Percentiles rank a stretch among this genome's conserved stretches.
Evolutionary conservation across 1,140 invertebrate species (phyloP).

Genomic region (Theocolax elegans): DNA sequence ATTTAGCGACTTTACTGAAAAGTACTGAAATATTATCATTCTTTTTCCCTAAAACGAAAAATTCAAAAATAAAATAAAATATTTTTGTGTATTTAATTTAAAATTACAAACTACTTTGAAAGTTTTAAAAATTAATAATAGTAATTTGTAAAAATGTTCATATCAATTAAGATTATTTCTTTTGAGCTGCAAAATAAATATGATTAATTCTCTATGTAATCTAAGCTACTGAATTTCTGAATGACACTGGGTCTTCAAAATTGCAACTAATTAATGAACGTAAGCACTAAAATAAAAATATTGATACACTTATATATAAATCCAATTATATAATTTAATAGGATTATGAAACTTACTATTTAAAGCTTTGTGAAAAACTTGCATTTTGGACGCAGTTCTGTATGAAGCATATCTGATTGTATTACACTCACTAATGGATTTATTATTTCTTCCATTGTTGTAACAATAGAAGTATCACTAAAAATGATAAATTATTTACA

Average conservation of each 20-base stretch:
- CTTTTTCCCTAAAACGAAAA: slow-evolving; percentile 58
- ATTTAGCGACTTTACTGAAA: slow-evolving; percentile 69
- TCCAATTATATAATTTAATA: slow-evolving; percentile 10
- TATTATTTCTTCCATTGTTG: slow-evolving; percentile 58
- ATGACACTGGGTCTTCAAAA: slow-evolving; percentile 70
- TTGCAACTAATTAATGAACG: slow-evolving; percentile 66
- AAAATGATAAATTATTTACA: not conserved
- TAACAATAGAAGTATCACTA: slow-evolving; percentile 14
- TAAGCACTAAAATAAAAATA: slow-evolving; percentile 66
- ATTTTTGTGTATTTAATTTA: no score
- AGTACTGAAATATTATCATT: slow-evolving; percentile 66
- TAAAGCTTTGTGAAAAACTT: slow-evolving; percentile 73
- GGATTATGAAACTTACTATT: slow-evolving; percentile 65
- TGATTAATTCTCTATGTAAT: slow-evolving; percentile 67
- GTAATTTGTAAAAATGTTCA: slow-evolving; percentile 65
- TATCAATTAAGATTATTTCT: slow-evolving; percentile 62
- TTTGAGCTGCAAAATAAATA: slow-evolving; percentile 69
- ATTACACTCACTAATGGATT: slow-evolving; percentile 71
- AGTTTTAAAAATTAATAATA: slow-evolving; percentile 66
- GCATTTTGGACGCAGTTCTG: slow-evolving; percentile 80
- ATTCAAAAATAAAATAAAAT: slow-evolving; percentile 26
- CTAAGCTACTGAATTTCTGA: slow-evolving; percentile 67
- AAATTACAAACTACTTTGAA: slow-evolving; percentile 69
- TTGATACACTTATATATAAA: slow-evolving; percentile 8
- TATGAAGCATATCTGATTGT: slow-evolving; percentile 81